Conservation (phyloP, 2,888 invertebrate species). For the Athripsodes cinereus region DNA sequence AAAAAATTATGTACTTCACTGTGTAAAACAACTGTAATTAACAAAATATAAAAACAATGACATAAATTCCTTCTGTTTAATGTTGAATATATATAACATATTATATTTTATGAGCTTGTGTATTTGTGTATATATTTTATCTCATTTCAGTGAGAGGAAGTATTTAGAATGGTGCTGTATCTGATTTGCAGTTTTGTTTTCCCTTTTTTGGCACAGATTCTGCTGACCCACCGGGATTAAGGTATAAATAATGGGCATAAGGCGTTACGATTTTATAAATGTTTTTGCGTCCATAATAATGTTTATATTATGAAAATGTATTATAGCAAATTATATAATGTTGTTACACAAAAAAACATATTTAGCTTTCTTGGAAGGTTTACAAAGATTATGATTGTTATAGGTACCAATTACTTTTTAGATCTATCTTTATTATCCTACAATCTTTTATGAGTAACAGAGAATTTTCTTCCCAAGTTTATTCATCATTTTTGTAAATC, state of each 20-base stretch:
- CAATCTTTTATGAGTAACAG: too few species aligned
- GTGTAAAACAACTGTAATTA: too few species aligned
- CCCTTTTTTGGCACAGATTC: conserved; percentile 11
- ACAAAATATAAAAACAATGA: neutral
- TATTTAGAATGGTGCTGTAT: conserved; percentile 10
- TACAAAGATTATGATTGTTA: too few species aligned
- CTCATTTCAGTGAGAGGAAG: conserved; percentile 3
- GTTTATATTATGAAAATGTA: too few species aligned
- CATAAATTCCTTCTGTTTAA: neutral
- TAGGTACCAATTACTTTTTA: too few species aligned
- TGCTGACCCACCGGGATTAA: conserved; percentile 7
- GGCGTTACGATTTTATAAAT: conserved; percentile 2
- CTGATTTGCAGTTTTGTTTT: conserved; percentile 11
- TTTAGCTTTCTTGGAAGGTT: too few species aligned
- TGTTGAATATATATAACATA: neutral
- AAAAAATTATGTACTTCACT: too few species aligned
- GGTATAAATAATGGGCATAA: conserved; percentile 8
- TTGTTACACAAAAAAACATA: too few species aligned
- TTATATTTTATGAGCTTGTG: neutral
- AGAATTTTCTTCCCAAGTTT: too few species aligned
- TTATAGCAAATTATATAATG: too few species aligned
- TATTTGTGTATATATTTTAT: neutral
- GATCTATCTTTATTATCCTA: too few species aligned
- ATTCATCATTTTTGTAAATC: too few species aligned
- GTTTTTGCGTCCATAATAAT: neutral